Conservation (phyloP, 1,140 invertebrate species). For the Prorops nasuta region DNA sequence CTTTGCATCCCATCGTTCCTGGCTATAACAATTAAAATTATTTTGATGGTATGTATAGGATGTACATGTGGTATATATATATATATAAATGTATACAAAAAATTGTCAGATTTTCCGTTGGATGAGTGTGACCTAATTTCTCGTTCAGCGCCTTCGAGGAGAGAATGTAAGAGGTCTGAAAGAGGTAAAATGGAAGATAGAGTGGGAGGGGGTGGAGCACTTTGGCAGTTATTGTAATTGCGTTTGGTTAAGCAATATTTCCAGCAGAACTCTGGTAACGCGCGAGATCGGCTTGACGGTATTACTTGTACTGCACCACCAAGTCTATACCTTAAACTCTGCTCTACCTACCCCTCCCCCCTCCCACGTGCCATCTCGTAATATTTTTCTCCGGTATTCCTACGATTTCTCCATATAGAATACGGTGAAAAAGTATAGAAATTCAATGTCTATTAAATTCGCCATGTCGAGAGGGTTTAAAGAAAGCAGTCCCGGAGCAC, state of each 20-base stretch:
- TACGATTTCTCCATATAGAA: slow-evolving; percentile 22
- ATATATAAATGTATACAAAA: too few relatives aligned
- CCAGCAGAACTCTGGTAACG: not conserved
- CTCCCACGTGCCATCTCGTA: not conserved
- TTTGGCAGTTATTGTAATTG: slow-evolving; percentile 8
- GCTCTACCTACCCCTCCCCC: slow-evolving; percentile 1
- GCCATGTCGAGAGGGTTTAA: slow-evolving; percentile 17
- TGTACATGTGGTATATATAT: too few relatives aligned
- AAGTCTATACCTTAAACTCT: too few relatives aligned
- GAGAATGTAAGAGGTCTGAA: not conserved
- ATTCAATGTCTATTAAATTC: slow-evolving; percentile 29
- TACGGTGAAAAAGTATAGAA: slow-evolving; percentile 22
- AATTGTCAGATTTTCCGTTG: too few relatives aligned
- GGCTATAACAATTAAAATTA: too few relatives aligned
- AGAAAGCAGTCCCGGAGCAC: slow-evolving; percentile 23
- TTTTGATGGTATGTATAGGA: too few relatives aligned
- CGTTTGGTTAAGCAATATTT: slow-evolving; percentile 13
- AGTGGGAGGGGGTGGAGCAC: not conserved
- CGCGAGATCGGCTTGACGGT: not conserved
- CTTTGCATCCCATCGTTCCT: too few relatives aligned
- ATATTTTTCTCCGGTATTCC: slow-evolving; percentile 20
- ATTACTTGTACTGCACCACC: too few relatives aligned
- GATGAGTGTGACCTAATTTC: too few relatives aligned
- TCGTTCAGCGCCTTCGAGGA: too few relatives aligned
- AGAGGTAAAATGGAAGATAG: not conserved